Percentiles rank a stretch among this genome's conserved stretches.
These are phyloP conservation scores for Camelus dromedarius DNA, from an alignment of 2,113 vertebrate species.

Conservation along the genomic window DNA sequence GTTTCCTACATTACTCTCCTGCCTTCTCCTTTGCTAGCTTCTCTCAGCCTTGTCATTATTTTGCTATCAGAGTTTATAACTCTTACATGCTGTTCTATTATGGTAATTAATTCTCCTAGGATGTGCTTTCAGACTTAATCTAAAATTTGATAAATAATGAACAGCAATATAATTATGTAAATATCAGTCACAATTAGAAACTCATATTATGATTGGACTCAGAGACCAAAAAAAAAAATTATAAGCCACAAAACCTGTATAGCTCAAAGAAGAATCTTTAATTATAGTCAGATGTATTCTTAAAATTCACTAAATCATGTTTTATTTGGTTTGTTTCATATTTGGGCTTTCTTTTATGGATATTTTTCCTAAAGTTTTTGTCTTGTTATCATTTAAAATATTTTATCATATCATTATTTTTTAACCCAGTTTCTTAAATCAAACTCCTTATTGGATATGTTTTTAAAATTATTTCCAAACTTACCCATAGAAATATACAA, in stretches of 20 bases:
- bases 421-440: slow-evolving; percentile 28
- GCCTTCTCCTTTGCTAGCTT: slow-evolving; percentile 38
- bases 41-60: slow-evolving; percentile 64
- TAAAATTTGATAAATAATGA: slow-evolving; percentile 79
- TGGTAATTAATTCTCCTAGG: slow-evolving; percentile 66
- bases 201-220: slow-evolving; percentile 60
- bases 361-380: not conserved
- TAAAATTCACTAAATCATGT: not conserved
- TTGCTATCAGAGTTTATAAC: slow-evolving; percentile 69
- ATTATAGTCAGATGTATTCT: slow-evolving; percentile 6
- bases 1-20: not conserved
- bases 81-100: slow-evolving; percentile 73
- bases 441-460: not conserved
- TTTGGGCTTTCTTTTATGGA: not conserved
- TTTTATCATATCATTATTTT: not conserved
- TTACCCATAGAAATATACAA: not conserved
- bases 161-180: slow-evolving; percentile 75
- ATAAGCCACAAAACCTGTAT: slow-evolving; percentile 53
- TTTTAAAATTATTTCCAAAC: slow-evolving; percentile 46
- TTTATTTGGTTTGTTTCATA: slow-evolving; percentile 48
- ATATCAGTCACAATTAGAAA: slow-evolving; percentile 72
- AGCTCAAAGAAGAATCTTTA: slow-evolving; percentile 54
- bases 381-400: not conserved
- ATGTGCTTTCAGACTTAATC: slow-evolving; percentile 76
- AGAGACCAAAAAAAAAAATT: slow-evolving; percentile 33